These are phyloP conservation scores for Lasioglossum figueresi DNA, from an alignment of 2,888 invertebrate genomes.

Conservation along the genomic window DNA sequence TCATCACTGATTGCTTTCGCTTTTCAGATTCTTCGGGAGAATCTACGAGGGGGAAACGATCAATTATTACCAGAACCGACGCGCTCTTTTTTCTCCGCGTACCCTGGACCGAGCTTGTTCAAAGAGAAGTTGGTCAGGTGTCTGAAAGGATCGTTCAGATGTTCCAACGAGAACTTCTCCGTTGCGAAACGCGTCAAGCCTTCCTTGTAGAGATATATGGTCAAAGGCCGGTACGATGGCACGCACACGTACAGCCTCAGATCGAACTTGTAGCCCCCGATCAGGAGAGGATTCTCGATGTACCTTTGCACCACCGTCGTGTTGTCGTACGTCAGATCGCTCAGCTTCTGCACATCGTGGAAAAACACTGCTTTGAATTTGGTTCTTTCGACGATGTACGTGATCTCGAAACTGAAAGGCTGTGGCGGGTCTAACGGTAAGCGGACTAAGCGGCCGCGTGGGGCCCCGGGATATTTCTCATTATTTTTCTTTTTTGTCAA, in stretches of 20 bases:
- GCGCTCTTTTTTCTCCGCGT: slow-evolving; percentile 92
- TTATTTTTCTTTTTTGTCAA: too few species aligned
- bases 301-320: slow-evolving; percentile 93
- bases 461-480: too few species aligned
- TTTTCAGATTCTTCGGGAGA: background rate
- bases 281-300: slow-evolving; percentile 90
- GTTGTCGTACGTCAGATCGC: slow-evolving; percentile 91
- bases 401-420: too few species aligned
- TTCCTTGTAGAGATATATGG: slow-evolving; percentile 95
- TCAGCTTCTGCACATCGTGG: slow-evolving; percentile 86
- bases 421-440: too few species aligned
- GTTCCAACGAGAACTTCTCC: slow-evolving; percentile 93
- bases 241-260: slow-evolving; percentile 95
- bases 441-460: too few species aligned
- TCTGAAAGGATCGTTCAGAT: slow-evolving; percentile 92
- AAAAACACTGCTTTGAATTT: background rate
- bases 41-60: background rate
- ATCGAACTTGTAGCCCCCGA: slow-evolving; percentile 97
- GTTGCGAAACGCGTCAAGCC: slow-evolving; percentile 93
- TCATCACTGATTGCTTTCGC: background rate
- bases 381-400: background rate
- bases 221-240: slow-evolving; percentile 93
- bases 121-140: slow-evolving; percentile 96
- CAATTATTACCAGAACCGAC: slow-evolving; percentile 89
- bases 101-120: slow-evolving; percentile 94